Base-by-base conservation (phyloP, 1,140 invertebrate species). In the Zaprionus ornatus region DNA sequence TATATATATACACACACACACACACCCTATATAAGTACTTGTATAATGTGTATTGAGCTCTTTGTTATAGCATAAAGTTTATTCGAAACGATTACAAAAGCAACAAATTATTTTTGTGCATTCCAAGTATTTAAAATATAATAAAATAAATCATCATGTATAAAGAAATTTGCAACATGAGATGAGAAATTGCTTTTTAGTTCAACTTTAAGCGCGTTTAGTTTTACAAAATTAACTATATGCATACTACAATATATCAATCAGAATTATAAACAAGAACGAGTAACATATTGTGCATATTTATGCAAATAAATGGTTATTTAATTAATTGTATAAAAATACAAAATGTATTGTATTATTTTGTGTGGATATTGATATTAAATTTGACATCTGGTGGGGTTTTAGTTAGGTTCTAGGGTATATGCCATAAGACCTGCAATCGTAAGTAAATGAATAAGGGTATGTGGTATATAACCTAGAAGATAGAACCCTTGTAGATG, bases 101-200 rank as follows among this genome's bases (percentile, higher is more conserved):
- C 64, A 65, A 67, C 52, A 87, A 90, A 80, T 68, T 90, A 82
- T 85, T 76, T 90, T 79, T 88, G 72, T 77, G 85, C 85, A 90
- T 90, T 90, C 85, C 85, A 90, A 82, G 81, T 90, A 90, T 90
- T 90, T 90, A 67, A 85, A 82, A 86, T 77, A 86, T 80, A 68
- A 35, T n/a, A 75, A 37, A 64, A 73, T 29, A 40, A 57, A 63
- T 59, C 59, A 40, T 59, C 40, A 77, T 86, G 79, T 86, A 71
- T 82, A 60, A 74, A 59, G 54, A 72, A 75, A 70, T 50, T 57
- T 3, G 50, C 54, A 55, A 55, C 7, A 59, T 37, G 21, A 74
- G n/a, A 17, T 45, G 40, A 45, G n/a, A 73, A 62, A 62, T 77
- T 83, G 61, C 57, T 70, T 72, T 88, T 88, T 75, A 88, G 81